These are phyloP conservation scores for Folsomia candida DNA, from an alignment of 2,888 invertebrate genomes.

Conservation along the genomic window DNA sequence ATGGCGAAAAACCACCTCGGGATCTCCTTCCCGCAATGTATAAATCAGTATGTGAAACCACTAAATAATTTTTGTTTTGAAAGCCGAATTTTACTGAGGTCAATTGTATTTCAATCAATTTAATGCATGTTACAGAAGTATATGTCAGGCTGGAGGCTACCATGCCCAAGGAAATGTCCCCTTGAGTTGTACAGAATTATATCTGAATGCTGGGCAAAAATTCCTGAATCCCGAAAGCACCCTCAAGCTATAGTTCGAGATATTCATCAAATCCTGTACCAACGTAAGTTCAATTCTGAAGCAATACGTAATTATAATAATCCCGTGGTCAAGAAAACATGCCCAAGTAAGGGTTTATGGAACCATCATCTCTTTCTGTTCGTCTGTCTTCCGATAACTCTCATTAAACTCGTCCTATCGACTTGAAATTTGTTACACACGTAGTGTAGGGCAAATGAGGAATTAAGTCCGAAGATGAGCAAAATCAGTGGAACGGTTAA, in stretches of 20 bases:
- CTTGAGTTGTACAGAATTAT: slow-evolving; percentile 72
- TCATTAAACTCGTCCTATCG: no score
- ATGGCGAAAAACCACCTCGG: slow-evolving; percentile 61
- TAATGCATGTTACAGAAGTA: slow-evolving; percentile 60
- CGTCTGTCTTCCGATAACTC: no score
- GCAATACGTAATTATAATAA: slow-evolving; percentile 8
- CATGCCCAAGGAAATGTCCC: slow-evolving; percentile 69
- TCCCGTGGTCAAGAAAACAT: no score
- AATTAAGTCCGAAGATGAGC: no score
- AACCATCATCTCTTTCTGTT: no score
- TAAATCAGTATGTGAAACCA: slow-evolving; percentile 53
- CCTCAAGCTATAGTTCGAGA: slow-evolving; percentile 84
- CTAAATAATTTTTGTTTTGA: background rate
- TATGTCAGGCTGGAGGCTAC: slow-evolving; percentile 66
- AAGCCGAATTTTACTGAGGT: background rate
- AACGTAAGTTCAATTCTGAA: slow-evolving; percentile 58
- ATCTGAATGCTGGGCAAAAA: slow-evolving; percentile 76
- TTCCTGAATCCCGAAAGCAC: slow-evolving; percentile 68
- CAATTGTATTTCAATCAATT: background rate
- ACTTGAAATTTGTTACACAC: no score
- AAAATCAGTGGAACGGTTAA: no score
- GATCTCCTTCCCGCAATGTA: slow-evolving; percentile 53
- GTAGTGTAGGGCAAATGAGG: no score
- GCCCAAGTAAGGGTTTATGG: no score
- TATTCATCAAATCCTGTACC: slow-evolving; percentile 74